Base-by-base conservation (phyloP, 2,113 vertebrate species). In the Ahaetulla prasina region DNA sequence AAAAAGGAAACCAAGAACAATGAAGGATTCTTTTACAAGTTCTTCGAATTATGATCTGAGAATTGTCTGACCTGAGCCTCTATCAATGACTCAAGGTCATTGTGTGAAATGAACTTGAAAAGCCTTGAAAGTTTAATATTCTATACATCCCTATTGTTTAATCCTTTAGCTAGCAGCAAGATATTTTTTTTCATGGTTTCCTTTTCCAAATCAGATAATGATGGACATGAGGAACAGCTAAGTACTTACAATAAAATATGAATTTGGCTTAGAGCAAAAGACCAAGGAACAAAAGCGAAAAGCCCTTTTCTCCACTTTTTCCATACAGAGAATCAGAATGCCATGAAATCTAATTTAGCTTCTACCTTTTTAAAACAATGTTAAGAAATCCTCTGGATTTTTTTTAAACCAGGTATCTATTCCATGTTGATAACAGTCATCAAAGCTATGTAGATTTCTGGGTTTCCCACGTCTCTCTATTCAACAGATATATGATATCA, bases 391-490 rank as follows among this genome's bases (percentile, higher is more conserved):
- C 14, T 88, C 25, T n/a, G 60, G 27, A 89, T 54, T 47, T 47
- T 23, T 55, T 89, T 57, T 84, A 49, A 89, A 89, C 27, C n/a
- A 55, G 45, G 39, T 35, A 74, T 43, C 74, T 87, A 84, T 63
- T 55, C 91, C 25, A 89, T 89, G 25, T 55, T 89, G 43, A 49
- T 68, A 84, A 84, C n/a, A 84, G 25, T 80, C 27, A 92, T 84
- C 91, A 89, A 92, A 92, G 87, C 39, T 35, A 84, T 89, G 55
- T 88, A 80, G 54, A 92, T 92, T 88, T 80, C 47, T 63, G 53
- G 27, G 45, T 45, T 5, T 4, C 27, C 50, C 45, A 22, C n/a
- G 63, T 92, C n/a, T 68, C 43, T 87, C 23, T 22, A 43, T 43
- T 43, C 74, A 43, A 80, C 47, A 92, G 23, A 20, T 87, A 53